Evolutionary conservation across 1,140 invertebrate species (phyloP).

Genomic region (Cataglyphis hispanica): DNA sequence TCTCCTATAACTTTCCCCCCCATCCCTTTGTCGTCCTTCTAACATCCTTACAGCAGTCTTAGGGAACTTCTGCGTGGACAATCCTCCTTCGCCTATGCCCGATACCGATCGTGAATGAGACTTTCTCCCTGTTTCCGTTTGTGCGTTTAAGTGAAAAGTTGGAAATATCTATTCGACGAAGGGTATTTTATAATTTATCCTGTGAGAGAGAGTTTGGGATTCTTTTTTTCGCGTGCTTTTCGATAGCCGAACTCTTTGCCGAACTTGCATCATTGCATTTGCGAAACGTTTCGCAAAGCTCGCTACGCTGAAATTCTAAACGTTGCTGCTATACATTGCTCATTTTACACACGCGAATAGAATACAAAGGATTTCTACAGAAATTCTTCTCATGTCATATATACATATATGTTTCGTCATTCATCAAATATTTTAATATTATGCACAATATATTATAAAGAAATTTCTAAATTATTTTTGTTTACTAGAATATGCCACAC

Average conservation of each 20-base stretch:
- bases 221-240: neutral
- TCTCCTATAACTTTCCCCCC: neutral
- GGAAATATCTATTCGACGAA: slow-evolving; percentile 47
- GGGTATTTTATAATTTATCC: slow-evolving; percentile 54
- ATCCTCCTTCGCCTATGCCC: slow-evolving; percentile 38
- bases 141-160: slow-evolving; percentile 61
- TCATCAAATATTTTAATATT: neutral
- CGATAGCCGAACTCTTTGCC: neutral
- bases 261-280: slow-evolving; percentile 11
- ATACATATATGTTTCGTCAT: neutral
- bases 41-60: slow-evolving; percentile 39
- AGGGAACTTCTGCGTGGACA: slow-evolving; percentile 55
- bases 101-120: slow-evolving; percentile 40
- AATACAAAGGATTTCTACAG: neutral
- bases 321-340: neutral
- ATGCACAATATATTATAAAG: neutral
- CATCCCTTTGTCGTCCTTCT: neutral
- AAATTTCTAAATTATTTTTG: neutral
- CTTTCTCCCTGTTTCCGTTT: slow-evolving; percentile 24
- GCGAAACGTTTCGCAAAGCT: slow-evolving; percentile 15
- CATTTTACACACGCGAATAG: neutral
- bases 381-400: neutral
- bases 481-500: neutral
- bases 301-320: neutral
- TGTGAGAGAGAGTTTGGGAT: slow-evolving; percentile 16